phyloP scores from a whole-genome alignment of 64 coral and sea anemone species.

The Montipora capricornis region DNA sequence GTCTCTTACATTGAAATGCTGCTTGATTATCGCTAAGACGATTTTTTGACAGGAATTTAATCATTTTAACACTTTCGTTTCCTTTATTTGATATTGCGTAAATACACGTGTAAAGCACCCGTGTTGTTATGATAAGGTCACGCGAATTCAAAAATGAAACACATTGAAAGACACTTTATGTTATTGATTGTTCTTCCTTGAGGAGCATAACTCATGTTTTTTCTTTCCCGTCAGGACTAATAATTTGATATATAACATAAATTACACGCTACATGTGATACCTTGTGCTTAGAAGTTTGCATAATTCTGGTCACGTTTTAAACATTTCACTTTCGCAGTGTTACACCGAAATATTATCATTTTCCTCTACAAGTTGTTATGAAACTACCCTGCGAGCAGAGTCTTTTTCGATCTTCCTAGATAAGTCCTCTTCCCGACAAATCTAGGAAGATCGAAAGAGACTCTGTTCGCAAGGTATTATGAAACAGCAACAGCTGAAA shows the following conservation, averaged over 20 bases:
- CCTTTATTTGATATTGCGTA: conserved; percentile 18
- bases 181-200: too few species aligned
- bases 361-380: background rate
- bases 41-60: background rate
- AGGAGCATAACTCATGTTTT: too few species aligned
- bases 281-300: background rate
- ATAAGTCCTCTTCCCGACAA: too few species aligned
- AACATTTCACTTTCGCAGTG: background rate
- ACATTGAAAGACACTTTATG: background rate
- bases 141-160: conserved; percentile 11
- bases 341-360: background rate
- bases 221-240: background rate
- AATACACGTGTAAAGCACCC: conserved; percentile 52
- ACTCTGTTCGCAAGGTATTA: too few species aligned
- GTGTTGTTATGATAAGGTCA: background rate
- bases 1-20: background rate
- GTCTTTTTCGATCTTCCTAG: too few species aligned
- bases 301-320: background rate
- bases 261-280: background rate
- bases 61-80: background rate
- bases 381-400: too few species aligned
- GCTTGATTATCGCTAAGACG: background rate
- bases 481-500: too few species aligned
- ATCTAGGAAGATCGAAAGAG: too few species aligned
- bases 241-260: background rate